Base-by-base conservation (phyloP, 2,888 invertebrate genomes). In the Aporophyla nigra region DNA sequence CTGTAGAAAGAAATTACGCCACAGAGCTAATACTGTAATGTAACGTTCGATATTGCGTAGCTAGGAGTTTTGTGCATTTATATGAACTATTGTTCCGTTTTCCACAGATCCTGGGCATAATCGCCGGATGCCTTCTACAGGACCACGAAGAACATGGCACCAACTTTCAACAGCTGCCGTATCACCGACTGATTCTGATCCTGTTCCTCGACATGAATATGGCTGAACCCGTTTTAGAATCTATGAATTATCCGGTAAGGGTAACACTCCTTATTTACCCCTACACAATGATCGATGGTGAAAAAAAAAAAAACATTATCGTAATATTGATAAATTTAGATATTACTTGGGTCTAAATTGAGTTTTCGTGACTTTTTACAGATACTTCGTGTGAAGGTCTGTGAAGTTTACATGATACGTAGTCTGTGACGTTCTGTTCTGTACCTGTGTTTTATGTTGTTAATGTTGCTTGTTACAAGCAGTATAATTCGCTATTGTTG, bases 161-260 rank as follows among this genome's bases (percentile, higher is more conserved):
- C 0, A 99, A 98, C 83, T 99, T 99, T 96, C 99, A 99, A 92
- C 99, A 99, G 95, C 97, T 99, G 90, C 99, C 99, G 1, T 99
- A 99, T 95, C 99, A 99, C 93, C 97, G 99, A 69, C 98, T 99
- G 84, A 98, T 99, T 90, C 98, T 99, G 82, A 99, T 99, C 97
- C 97, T 99, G 63, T 99, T 99, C 95, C 97, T 99, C 82, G 99
- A 99, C 92, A 97, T 99, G 91, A 99, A 99, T 93, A 98, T 98
- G 84, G 98, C 99, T 0, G 99, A 99, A 92, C 98, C 98, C 0
- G 98, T 99, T 19, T 96, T 99, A 70, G 99, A 99, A 95, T 98
- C 99, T 71, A 98, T 99, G 91, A 99, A 99, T 95, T 99, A 98
- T 94, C 99, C 98, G 97, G 98, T 98, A 91, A 82, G 75, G 59